Conservation (phyloP, 1,140 invertebrate species). For the Drosophila pseudoobscura region DNA sequence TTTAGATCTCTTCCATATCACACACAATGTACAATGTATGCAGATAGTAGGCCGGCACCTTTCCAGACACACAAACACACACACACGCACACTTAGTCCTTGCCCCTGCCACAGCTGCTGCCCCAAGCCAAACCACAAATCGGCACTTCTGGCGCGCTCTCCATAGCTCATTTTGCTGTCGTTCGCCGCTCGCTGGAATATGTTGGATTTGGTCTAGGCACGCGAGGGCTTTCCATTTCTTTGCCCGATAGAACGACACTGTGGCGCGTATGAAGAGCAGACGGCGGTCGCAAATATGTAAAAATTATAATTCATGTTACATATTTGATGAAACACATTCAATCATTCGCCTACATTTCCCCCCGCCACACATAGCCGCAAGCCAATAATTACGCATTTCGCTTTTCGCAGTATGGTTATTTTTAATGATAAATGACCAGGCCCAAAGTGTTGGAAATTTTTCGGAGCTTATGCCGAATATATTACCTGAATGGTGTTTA, state of each 20-base stretch:
- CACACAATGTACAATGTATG: constrained; percentile 26
- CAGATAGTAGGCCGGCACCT: constrained; percentile 43
- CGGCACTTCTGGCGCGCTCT: constrained; percentile 71
- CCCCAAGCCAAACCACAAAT: constrained; percentile 67
- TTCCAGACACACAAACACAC: background rate
- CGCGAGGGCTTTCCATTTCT: constrained; percentile 63
- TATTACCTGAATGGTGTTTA: constrained; percentile 63
- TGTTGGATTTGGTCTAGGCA: constrained; percentile 73
- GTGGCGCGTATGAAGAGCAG: constrained; percentile 3
- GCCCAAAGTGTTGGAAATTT: constrained; percentile 72
- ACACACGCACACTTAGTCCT: background rate
- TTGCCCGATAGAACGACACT: constrained; percentile 12
- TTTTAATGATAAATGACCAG: constrained; percentile 80
- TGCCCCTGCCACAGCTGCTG: background rate
- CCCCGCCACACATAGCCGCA: constrained; percentile 16
- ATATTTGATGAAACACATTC: constrained; percentile 82
- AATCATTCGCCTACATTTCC: constrained; percentile 53
- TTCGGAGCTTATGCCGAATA: constrained; percentile 68
- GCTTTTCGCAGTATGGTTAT: constrained; percentile 58
- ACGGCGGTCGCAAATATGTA: constrained; percentile 53
- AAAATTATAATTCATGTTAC: constrained; percentile 81
- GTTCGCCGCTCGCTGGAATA: constrained; percentile 59
- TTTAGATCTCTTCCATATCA: constrained; percentile 49
- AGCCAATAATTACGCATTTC: constrained; percentile 78
- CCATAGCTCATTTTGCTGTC: constrained; percentile 71